phyloP scores from a whole-genome alignment of 2,113 vertebrate genomes.

The Chaetura pelagica region DNA sequence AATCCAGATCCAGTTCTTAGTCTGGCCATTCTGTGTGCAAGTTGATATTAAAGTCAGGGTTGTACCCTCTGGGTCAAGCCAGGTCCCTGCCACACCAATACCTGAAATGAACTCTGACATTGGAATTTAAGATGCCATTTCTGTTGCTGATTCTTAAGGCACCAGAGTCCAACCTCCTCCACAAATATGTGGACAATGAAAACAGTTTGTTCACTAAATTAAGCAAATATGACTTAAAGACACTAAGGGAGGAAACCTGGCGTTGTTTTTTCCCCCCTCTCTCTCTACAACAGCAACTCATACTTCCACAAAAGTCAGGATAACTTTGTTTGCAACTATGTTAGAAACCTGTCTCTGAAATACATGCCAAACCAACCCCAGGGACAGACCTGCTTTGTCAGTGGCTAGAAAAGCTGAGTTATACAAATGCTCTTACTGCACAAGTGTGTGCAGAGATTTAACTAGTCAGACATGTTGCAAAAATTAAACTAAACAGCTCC shows the following conservation, averaged over 20 bases:
- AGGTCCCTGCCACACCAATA: background rate
- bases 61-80: background rate
- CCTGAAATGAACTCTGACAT: background rate
- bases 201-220: background rate
- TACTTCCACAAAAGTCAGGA: background rate
- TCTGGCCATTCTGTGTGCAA: background rate
- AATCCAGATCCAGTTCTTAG: background rate
- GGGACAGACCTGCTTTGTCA: background rate
- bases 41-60: accelerated
- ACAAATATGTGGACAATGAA: accelerated
- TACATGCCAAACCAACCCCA: background rate
- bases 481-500: background rate
- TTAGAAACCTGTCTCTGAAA: background rate
- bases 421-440: background rate
- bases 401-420: background rate
- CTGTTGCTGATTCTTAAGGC: background rate
- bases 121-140: background rate
- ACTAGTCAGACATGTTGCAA: background rate
- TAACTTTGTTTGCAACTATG: background rate
- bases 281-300: background rate
- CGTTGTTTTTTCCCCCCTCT: background rate
- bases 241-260: background rate
- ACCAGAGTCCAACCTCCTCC: background rate
- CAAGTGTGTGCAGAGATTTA: background rate
- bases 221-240: background rate